Conservation (phyloP, 2,113 vertebrate species). For the Anseranas semipalmata region DNA sequence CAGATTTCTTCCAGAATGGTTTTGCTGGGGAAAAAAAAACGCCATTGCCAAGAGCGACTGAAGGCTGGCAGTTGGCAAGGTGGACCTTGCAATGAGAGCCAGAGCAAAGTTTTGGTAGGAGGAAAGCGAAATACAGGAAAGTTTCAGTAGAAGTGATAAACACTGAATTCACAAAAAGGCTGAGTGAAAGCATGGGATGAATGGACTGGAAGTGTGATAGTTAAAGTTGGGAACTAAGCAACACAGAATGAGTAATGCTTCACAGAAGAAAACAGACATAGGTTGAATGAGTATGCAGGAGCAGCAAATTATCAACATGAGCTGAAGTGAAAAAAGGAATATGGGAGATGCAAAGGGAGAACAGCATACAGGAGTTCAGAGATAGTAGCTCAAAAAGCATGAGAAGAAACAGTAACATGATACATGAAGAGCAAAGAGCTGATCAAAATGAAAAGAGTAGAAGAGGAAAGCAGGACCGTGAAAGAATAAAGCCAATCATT, state of each 20-base stretch:
- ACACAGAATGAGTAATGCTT: constrained; percentile 29
- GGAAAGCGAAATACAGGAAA: background rate
- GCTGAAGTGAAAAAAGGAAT: background rate
- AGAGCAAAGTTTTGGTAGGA: background rate
- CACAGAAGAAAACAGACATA: constrained; percentile 20
- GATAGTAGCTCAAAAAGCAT: background rate
- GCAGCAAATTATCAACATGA: background rate
- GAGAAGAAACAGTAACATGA: background rate
- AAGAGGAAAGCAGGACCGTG: background rate
- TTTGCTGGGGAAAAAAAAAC: background rate
- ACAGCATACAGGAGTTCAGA: background rate
- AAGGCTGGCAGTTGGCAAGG: background rate
- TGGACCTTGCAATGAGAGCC: background rate
- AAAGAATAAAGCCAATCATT: background rate
- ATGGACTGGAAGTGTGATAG: background rate
- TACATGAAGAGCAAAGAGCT: background rate
- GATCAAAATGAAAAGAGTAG: background rate
- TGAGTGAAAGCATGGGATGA: background rate
- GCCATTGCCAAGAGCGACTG: background rate
- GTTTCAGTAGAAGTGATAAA: background rate
- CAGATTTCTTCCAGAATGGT: background rate
- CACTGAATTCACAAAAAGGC: background rate
- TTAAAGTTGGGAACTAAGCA: constrained; percentile 39
- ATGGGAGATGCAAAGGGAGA: background rate
- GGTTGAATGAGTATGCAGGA: background rate